Base-by-base conservation (phyloP, 2,888 invertebrate genomes). In the Alsophila aescularia region DNA sequence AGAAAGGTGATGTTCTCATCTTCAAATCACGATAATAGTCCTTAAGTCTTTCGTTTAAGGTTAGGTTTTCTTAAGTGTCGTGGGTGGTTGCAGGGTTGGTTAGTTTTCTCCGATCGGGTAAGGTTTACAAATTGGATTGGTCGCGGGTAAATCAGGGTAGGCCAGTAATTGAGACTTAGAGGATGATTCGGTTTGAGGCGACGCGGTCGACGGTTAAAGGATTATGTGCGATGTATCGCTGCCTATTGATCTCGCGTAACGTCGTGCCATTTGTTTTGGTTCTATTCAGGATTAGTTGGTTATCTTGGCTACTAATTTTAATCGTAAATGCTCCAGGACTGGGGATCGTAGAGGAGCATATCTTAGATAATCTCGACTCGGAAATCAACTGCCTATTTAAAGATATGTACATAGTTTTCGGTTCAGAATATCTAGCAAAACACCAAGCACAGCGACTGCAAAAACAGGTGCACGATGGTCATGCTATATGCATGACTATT, bases 151-250 rank as follows among this genome's bases (percentile, higher is more conserved):
- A 87, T 89, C 90, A 83, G 90, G 89, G 89, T 87, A 79, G 82
- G 76, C 85, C 85, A 79, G 91, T 91, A 90, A 90, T 91, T 90
- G 90, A 90, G 90, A 90, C 87, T 90, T 90, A 90, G 81, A 83
- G 87, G 85, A 84, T 87, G 83, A 85, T 89, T 90, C 79, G 87
- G 87, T 83, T 75, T 72, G 75, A 49, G 73, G 81, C 72, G 75
- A 47, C 40, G 48, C 40, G 76, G 75, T 75, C 69, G 70, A 75
- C 76, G 87, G 87, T 85, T 87, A 87, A 89, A 87, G 91, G 90
- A 90, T 90, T 90, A 90, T 52, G 68, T 70, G 72, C 65, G 63
- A 79, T 79, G 77, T 80, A 84, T 82, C 77, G 75, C 77, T 83
- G 81, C 80, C 82, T 84, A 90, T 90, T 82, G 87, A 89, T 88